A percentile compares a stretch with the other conserved stretches of the same genome.
Evolutionary conservation across 1,140 invertebrate genomes (phyloP).

Genomic region (Zaprionus taronus): DNA sequence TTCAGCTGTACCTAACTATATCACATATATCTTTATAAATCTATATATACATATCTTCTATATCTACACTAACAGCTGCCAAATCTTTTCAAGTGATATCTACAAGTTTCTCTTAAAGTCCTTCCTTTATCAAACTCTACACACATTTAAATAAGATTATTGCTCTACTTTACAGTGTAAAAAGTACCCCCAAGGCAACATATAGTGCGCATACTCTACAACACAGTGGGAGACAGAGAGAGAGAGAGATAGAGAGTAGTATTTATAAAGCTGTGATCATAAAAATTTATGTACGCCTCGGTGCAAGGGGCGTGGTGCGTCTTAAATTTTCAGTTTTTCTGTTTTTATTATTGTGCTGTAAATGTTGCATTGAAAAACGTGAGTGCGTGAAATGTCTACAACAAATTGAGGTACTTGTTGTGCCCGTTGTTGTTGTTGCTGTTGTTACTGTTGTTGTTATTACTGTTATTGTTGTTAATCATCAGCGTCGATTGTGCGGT

Average conservation of each 20-base stretch:
- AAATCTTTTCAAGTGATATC: neutral
- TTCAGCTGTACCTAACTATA: no score
- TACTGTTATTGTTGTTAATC: conserved; percentile 42
- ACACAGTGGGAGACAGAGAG: neutral
- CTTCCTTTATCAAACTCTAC: neutral
- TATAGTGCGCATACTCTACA: neutral
- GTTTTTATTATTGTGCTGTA: conserved; percentile 39
- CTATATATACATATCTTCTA: no score
- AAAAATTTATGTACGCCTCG: conserved; percentile 41
- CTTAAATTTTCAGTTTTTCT: conserved; percentile 7
- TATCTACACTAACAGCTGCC: neutral
- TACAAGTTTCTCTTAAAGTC: neutral
- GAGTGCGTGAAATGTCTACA: conserved; percentile 73
- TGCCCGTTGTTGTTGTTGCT: conserved; percentile 32
- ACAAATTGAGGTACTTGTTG: conserved; percentile 42
- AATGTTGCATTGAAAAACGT: conserved; percentile 80
- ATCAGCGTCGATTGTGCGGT: conserved; percentile 27
- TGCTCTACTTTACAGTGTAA: neutral
- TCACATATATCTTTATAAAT: no score
- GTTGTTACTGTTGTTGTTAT: conserved; percentile 41
- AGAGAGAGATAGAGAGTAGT: neutral
- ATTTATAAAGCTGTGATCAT: conserved; percentile 38
- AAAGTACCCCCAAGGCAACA: neutral
- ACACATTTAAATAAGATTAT: neutral
- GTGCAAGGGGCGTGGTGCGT: conserved; percentile 8